Percentiles rank a stretch among this genome's conserved stretches.
Conservation (phyloP, 1,140 invertebrate species). For the Cecropterus lyciades region DNA sequence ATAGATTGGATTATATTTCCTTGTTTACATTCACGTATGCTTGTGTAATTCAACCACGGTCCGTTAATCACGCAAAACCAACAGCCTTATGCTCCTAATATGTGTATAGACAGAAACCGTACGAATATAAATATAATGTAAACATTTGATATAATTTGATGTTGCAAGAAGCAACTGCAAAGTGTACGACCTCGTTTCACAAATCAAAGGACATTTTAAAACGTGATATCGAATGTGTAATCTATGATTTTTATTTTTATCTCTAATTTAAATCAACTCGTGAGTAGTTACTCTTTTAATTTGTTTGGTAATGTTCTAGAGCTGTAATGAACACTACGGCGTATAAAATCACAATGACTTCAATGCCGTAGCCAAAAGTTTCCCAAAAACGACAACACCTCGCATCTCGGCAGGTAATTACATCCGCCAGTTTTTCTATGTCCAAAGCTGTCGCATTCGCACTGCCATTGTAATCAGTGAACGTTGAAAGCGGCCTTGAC, state of each 20-base stretch:
- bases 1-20: not conserved
- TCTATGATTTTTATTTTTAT: slow-evolving; percentile 4
- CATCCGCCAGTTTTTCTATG: slow-evolving; percentile 60
- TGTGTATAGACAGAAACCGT: not conserved
- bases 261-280: slow-evolving; percentile 7
- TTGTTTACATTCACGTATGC: not conserved
- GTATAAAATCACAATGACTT: slow-evolving; percentile 40
- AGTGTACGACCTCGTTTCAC: slow-evolving; percentile 15
- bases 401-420: slow-evolving; percentile 50
- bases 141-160: slow-evolving; percentile 2
- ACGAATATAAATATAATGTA: slow-evolving; percentile 1
- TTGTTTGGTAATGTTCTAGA: slow-evolving; percentile 8
- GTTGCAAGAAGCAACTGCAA: slow-evolving; percentile 21
- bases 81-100: not conserved
- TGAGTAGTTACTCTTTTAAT: slow-evolving; percentile 11
- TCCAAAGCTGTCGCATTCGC: slow-evolving; percentile 58
- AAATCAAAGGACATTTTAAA: slow-evolving; percentile 27
- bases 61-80: slow-evolving; percentile 12
- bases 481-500: slow-evolving; percentile 47
- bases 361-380: slow-evolving; percentile 37
- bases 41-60: slow-evolving; percentile 6
- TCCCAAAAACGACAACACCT: slow-evolving; percentile 41
- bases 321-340: slow-evolving; percentile 7
- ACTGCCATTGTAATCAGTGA: slow-evolving; percentile 54
- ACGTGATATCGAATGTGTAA: not conserved